phyloP scores from a whole-genome alignment of 2,797 vertebrate genomes.

The Margarornis squamiger region DNA sequence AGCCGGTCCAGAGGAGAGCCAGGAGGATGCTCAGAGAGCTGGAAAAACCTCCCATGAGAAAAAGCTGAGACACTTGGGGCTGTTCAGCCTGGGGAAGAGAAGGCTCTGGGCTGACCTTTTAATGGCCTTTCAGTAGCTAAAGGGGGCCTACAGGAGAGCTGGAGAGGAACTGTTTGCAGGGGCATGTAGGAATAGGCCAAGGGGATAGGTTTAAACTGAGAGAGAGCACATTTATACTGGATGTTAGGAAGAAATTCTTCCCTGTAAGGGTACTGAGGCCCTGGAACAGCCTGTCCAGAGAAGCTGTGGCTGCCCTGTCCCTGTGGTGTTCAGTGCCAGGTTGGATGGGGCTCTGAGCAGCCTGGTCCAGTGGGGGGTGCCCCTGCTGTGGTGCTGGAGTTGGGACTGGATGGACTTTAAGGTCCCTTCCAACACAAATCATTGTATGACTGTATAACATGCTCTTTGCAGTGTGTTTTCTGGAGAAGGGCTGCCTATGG shows the following conservation, averaged over 20 bases:
- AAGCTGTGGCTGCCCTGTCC: neutral
- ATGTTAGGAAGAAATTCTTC: neutral
- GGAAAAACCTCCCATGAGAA: neutral
- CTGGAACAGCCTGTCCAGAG: neutral
- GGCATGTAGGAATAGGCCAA: neutral
- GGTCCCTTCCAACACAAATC: neutral
- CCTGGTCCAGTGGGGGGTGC: no score
- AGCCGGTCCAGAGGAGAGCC: neutral
- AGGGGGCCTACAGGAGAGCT: neutral
- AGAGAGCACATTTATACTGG: neutral
- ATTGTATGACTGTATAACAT: neutral
- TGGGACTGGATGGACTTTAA: neutral
- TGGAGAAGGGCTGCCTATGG: neutral
- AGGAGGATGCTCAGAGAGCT: neutral
- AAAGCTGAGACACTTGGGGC: neutral
- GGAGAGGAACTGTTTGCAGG: neutral
- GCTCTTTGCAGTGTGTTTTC: neutral
- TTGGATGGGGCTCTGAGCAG: neutral
- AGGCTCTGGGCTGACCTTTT: neutral
- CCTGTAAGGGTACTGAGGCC: neutral
- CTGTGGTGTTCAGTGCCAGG: rapidly evolving
- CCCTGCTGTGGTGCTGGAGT: neutral
- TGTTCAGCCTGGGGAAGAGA: neutral
- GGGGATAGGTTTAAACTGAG: neutral
- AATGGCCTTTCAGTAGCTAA: neutral